Evolutionary conservation across 2,888 invertebrate species (phyloP), one percentile per base, ranked within the genome.

Genomic region (Calephelis perditalis): DNA sequence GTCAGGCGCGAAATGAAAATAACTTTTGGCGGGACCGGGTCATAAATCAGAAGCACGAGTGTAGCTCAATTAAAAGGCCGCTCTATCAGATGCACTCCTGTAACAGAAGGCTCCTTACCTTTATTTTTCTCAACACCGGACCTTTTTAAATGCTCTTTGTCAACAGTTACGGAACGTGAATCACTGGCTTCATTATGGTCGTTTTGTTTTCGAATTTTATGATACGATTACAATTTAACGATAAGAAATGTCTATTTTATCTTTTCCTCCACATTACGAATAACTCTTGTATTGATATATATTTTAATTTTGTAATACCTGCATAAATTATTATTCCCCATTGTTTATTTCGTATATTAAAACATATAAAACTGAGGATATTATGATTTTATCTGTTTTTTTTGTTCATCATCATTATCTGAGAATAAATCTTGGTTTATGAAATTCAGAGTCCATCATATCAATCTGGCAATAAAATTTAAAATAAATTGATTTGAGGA

Each of bases 1-100:
- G 63, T 73, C 73, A 77, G 78, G 72, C 79, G 84, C 83, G 75
- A 87, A 88, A 84, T 84, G 84, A 73, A 81, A 85, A 86, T 85
- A 85, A 86, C 76, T 86, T 87, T 86, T 86, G 87, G 85, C 84
- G 81, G 76, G 78, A 77, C 79, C 75, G 77, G 78, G 79, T 80
- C 86, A 88, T 90, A 90, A 88, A 90, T 90, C 89, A 89, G 86
- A 79, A 84, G 78, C 78, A 81, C 79, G 81, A 78, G 84, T 86
- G 87, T 79, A 79, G 87, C 86, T 89, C 89, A 90, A 90, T 90
- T 90, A 89, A 88, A 88, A 80, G 74, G 75, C 52, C 52, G 52
- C 74, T 72, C 78, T 85, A 89, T 89, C 89, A 75, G 88, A 89
- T 89, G 79, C 77, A 81, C 84, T 79, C 75, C 81, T 71, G 77